These are phyloP conservation scores for Drosophila lacertosa DNA, from an alignment of 1,140 invertebrate genomes.

Conservation along the genomic window DNA sequence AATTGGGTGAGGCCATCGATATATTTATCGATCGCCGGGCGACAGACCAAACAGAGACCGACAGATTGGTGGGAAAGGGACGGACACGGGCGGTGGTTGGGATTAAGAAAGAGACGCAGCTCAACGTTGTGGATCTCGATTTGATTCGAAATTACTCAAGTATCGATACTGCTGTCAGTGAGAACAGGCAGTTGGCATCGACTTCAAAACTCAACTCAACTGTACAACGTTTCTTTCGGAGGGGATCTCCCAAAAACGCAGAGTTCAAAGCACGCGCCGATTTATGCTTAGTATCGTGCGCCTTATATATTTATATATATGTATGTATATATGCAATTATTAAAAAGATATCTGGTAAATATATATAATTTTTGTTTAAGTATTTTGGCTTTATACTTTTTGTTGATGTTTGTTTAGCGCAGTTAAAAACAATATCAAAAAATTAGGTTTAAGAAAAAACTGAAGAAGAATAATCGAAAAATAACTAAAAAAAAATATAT, in stretches of 20 bases:
- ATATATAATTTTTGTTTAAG: constrained; percentile 35
- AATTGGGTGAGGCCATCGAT: constrained; percentile 8
- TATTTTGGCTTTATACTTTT: constrained; percentile 33
- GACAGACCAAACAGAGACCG: constrained; percentile 15
- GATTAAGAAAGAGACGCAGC: constrained; percentile 24
- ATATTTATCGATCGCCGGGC: constrained; percentile 5
- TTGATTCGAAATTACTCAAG: not conserved
- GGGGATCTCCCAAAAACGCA: constrained; percentile 32
- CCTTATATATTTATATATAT: constrained; percentile 41
- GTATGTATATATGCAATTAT: constrained; percentile 37
- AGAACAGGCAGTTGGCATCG: not conserved
- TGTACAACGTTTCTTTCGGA: constrained; percentile 27
- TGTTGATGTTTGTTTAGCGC: constrained; percentile 66
- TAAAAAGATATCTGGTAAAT: constrained; percentile 21
- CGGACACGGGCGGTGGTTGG: no score
- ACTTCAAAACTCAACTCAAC: constrained; percentile 5
- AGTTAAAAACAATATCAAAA: constrained; percentile 82
- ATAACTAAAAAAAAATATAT: constrained; percentile 45
- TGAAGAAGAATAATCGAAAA: constrained; percentile 61
- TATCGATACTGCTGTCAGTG: not conserved
- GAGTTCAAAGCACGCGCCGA: constrained; percentile 47
- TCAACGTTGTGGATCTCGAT: no score
- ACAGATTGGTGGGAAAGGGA: constrained; percentile 4
- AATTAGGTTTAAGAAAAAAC: constrained; percentile 52
- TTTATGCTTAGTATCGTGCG: constrained; percentile 42